Percentiles rank a stretch among this genome's conserved stretches.
Evolutionary conservation across 2,888 invertebrate species (phyloP).

Genomic region (Biston stratarius): DNA sequence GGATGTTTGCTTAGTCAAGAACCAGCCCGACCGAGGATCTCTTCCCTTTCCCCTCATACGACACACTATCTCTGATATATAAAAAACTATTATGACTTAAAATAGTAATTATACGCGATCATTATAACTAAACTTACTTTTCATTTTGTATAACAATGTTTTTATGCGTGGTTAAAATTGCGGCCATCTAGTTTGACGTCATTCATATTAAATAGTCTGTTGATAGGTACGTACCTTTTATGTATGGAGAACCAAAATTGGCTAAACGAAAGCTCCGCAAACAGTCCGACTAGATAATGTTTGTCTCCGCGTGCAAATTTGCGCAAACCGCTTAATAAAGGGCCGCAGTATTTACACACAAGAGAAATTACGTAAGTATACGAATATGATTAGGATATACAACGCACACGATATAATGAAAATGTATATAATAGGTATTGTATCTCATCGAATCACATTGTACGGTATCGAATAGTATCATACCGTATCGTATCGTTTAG

Average conservation of each 20-base stretch:
- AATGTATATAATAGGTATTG: no score
- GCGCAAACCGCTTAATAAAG: constrained; percentile 41
- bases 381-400: neutral
- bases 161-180: neutral
- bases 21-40: no score
- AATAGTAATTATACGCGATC: no score
- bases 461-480: no score
- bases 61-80: no score
- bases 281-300: constrained; percentile 43
- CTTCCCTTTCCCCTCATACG: no score
- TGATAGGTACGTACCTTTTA: neutral
- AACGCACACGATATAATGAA: no score
- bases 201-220: constrained; percentile 6
- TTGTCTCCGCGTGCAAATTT: constrained; percentile 46
- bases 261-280: constrained; percentile 41
- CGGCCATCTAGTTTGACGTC: constrained; percentile 7
- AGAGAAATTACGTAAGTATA: neutral
- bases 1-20: no score
- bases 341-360: constrained; percentile 17
- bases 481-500: no score
- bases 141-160: neutral
- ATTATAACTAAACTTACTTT: no score
- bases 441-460: no score
- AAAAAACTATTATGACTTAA: no score
- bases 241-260: constrained; percentile 24